These are phyloP conservation scores for Gymnothorax reevesii DNA, from an alignment of 2,797 vertebrate genomes.

Conservation along the genomic window DNA sequence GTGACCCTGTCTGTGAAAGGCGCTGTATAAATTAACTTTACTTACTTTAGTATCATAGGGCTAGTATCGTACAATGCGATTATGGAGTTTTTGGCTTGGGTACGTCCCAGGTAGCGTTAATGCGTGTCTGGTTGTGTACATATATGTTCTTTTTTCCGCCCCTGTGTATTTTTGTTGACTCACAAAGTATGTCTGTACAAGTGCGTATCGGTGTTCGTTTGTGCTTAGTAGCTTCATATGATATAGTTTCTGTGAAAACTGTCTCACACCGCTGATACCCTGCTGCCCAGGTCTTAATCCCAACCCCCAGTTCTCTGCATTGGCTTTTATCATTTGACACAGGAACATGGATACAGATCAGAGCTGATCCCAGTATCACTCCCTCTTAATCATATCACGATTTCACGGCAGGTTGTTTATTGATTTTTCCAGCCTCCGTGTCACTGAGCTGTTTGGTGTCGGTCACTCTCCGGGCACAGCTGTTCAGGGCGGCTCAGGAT, in stretches of 20 bases:
- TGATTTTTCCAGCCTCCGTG: not conserved
- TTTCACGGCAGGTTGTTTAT: not conserved
- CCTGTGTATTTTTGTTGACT: not conserved
- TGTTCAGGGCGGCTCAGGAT: not conserved
- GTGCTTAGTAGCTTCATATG: not conserved
- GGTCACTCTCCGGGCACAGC: not conserved
- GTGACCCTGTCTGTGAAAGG: too few species aligned
- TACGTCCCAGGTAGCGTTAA: not conserved
- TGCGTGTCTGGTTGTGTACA: not conserved
- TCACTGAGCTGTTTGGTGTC: slow-evolving; percentile 34
- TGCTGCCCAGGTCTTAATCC: not conserved
- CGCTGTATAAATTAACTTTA: too few species aligned
- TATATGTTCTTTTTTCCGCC: not conserved
- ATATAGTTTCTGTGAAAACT: not conserved
- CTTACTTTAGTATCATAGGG: too few species aligned
- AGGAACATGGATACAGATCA: not conserved
- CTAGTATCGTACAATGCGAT: too few species aligned
- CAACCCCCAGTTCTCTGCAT: not conserved
- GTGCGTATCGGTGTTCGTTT: too few species aligned
- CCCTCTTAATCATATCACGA: not conserved
- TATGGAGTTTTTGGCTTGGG: not conserved
- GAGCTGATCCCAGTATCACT: not conserved
- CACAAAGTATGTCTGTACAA: too few species aligned
- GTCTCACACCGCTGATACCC: not conserved
- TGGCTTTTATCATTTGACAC: not conserved